A percentile compares a stretch with the other conserved stretches of the same genome.
These are phyloP conservation scores for Argyrosomus japonicus DNA, from an alignment of 2,113 vertebrate genomes.

Conservation along the genomic window DNA sequence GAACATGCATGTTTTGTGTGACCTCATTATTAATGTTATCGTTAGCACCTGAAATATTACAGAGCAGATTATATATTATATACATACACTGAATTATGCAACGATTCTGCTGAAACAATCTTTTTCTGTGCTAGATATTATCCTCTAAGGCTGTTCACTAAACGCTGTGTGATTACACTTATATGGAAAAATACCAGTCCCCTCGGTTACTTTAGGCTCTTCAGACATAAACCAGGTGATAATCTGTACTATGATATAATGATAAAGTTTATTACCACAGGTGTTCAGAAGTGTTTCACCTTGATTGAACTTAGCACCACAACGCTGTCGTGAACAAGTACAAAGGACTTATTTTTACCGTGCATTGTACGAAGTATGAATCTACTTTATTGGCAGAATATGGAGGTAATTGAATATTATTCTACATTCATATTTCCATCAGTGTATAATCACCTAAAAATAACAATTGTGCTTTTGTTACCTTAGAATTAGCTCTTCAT, in stretches of 20 bases:
- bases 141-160: neutral
- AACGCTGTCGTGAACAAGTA: neutral
- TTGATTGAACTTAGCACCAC: neutral
- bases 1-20: neutral
- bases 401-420: too few species aligned
- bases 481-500: too few species aligned
- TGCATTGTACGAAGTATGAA: neutral
- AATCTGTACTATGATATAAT: neutral
- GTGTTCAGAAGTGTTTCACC: constrained; percentile 1
- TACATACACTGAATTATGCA: neutral
- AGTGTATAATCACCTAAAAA: too few species aligned
- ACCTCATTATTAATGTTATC: neutral
- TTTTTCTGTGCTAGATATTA: neutral
- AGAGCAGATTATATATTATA: neutral
- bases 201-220: neutral
- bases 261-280: neutral
- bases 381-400: neutral
- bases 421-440: too few species aligned
- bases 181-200: neutral
- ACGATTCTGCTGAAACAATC: neutral
- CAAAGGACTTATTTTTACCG: neutral
- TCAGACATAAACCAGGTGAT: neutral
- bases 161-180: neutral
- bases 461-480: too few species aligned
- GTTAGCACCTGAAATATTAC: constrained; percentile 19